Conservation (phyloP, 2,797 vertebrate genomes). For the Momotus momota region DNA sequence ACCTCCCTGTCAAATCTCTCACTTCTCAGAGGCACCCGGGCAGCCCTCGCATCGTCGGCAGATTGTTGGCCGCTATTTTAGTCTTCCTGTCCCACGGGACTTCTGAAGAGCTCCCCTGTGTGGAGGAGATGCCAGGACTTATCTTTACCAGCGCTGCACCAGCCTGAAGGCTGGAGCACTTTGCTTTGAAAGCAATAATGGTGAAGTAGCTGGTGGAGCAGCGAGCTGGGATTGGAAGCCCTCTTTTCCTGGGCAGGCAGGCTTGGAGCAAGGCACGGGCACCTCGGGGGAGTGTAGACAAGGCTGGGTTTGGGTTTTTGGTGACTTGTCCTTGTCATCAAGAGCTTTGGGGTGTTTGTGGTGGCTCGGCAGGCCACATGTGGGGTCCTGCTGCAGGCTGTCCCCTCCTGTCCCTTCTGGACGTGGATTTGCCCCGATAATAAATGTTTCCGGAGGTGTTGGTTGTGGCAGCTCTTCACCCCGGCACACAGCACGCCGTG, state of each 20-base stretch:
- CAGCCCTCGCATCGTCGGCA: neutral
- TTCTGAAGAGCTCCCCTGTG: neutral
- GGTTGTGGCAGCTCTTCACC: neutral
- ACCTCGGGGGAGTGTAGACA: neutral
- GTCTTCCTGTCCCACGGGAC: neutral
- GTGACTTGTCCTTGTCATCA: neutral
- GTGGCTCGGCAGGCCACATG: fast-evolving
- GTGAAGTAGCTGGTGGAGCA: neutral
- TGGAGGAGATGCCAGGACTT: neutral
- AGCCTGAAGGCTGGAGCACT: neutral
- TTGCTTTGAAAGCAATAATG: neutral
- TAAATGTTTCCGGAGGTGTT: neutral
- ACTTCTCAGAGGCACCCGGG: neutral
- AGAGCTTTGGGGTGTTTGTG: neutral
- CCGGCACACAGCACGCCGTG: fast-evolving
- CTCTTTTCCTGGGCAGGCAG: neutral
- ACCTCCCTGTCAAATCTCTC: neutral
- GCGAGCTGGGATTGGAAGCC: neutral
- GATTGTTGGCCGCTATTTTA: conserved; percentile 27
- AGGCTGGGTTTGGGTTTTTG: neutral
- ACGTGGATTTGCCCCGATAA: neutral
- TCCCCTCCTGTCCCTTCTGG: neutral
- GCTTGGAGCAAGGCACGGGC: neutral
- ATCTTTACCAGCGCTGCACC: neutral
- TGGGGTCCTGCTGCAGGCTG: neutral